phyloP scores from a whole-genome alignment of 2,888 invertebrate genomes.

The Ormyrus pomaceus region DNA sequence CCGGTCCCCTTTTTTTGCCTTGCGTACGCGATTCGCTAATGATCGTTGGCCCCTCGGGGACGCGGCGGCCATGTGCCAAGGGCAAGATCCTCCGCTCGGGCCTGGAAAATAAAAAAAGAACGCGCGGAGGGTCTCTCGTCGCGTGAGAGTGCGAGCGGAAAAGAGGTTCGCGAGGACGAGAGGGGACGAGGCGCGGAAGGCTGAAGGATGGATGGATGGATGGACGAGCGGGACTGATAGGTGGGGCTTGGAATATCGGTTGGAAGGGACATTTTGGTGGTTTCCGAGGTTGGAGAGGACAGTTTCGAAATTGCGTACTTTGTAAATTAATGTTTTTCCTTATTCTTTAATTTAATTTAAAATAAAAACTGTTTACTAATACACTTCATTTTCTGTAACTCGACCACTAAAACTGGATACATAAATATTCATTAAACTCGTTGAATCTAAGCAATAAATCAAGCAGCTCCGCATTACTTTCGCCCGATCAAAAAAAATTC shows the following conservation, averaged over 20 bases:
- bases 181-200: not conserved
- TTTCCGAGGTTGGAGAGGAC: no score
- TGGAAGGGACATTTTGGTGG: no score
- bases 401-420: no score
- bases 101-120: not conserved
- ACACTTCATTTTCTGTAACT: no score
- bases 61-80: slow-evolving; percentile 19
- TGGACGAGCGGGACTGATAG: slow-evolving; percentile 15
- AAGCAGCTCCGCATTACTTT: no score
- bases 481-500: not conserved
- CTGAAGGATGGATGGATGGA: not conserved
- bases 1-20: slow-evolving; percentile 26
- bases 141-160: not conserved
- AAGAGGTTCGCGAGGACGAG: slow-evolving; percentile 8
- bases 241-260: not conserved
- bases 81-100: not conserved
- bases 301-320: no score
- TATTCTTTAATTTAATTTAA: no score
- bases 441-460: no score
- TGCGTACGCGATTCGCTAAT: slow-evolving; percentile 34
- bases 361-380: no score
- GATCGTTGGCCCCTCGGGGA: slow-evolving; percentile 44
- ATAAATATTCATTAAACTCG: no score
- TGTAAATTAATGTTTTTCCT: no score
- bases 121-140: no score